These are phyloP conservation scores for Phortica variegata DNA, from an alignment of 1,140 invertebrate genomes.

Conservation along the genomic window DNA sequence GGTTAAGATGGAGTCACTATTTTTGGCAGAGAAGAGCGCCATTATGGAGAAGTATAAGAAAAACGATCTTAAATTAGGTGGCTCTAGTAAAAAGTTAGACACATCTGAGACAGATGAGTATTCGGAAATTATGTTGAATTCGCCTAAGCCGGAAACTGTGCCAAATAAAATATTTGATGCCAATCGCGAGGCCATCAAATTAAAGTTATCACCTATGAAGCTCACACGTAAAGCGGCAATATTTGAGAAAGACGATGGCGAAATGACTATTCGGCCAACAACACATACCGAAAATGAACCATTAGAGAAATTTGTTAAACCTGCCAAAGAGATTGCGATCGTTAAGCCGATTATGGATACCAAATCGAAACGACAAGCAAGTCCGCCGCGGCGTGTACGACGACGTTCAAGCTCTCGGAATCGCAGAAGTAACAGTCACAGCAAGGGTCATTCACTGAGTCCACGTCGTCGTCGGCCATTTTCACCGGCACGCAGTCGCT, in stretches of 20 bases:
- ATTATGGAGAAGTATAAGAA: conserved; percentile 50
- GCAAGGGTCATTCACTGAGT: conserved; percentile 32
- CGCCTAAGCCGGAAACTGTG: conserved; percentile 12
- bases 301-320: conserved; percentile 17
- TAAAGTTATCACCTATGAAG: conserved; percentile 46
- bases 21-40: conserved; percentile 45
- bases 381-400: conserved; percentile 3
- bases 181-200: conserved; percentile 48
- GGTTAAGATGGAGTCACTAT: conserved; percentile 49
- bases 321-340: conserved; percentile 44
- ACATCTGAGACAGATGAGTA: neutral
- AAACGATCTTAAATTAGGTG: conserved; percentile 23
- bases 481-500: conserved; percentile 20
- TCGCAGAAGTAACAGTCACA: conserved; percentile 15
- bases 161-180: conserved; percentile 47
- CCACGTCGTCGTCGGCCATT: conserved; percentile 28
- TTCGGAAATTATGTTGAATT: conserved; percentile 4
- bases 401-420: conserved; percentile 28
- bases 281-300: conserved; percentile 4
- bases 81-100: conserved; percentile 13
- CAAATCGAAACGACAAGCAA: conserved; percentile 17
- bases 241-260: conserved; percentile 37
- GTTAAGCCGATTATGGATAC: conserved; percentile 47
- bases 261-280: conserved; percentile 5
- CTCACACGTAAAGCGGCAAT: conserved; percentile 40